A percentile compares a stretch with the other conserved stretches of the same genome.
These are phyloP conservation scores for Empis stercorea DNA, from an alignment of 2,888 invertebrate species.

Conservation along the genomic window DNA sequence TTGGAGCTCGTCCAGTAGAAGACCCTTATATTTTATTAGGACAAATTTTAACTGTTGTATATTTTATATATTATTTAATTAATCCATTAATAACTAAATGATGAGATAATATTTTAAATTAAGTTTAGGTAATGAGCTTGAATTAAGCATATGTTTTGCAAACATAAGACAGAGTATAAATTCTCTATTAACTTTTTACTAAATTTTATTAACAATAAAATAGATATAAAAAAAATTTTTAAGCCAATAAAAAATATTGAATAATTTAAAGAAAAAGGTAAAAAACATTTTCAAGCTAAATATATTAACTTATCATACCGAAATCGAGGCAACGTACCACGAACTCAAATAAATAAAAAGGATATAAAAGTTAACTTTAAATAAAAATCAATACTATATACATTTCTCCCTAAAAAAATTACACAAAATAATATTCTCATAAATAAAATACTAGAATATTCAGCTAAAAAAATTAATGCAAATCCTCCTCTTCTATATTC, in stretches of 20 bases:
- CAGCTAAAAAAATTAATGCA: conserved; percentile 60
- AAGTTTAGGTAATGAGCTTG: conserved; percentile 50
- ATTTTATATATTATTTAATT: conserved; percentile 45
- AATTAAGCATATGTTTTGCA: conserved; percentile 54
- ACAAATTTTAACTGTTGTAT: conserved; percentile 46
- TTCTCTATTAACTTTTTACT: conserved; percentile 48
- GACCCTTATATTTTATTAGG: conserved; percentile 47
- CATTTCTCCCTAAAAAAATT: conserved; percentile 45
- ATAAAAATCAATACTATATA: conserved; percentile 40
- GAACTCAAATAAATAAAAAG: conserved; percentile 52
- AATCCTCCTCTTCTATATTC: conserved; percentile 60
- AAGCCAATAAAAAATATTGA: conserved; percentile 45
- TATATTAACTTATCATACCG: conserved; percentile 64
- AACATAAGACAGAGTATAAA: conserved; percentile 47
- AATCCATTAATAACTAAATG: conserved; percentile 39
- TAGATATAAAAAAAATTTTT: conserved; percentile 35
- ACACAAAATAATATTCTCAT: conserved; percentile 47
- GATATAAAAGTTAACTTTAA: conserved; percentile 42
- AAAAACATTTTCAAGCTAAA: conserved; percentile 52
- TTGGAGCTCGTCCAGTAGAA: conserved; percentile 57
- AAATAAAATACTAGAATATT: conserved; percentile 57
- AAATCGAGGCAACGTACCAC: conserved; percentile 54
- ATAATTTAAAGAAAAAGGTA: conserved; percentile 50
- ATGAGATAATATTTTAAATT: conserved; percentile 40
- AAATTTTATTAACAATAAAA: conserved; percentile 34